Percentiles rank a stretch among this genome's conserved stretches.
Conservation (phyloP, 2,113 vertebrate genomes). For the Otis tarda region DNA sequence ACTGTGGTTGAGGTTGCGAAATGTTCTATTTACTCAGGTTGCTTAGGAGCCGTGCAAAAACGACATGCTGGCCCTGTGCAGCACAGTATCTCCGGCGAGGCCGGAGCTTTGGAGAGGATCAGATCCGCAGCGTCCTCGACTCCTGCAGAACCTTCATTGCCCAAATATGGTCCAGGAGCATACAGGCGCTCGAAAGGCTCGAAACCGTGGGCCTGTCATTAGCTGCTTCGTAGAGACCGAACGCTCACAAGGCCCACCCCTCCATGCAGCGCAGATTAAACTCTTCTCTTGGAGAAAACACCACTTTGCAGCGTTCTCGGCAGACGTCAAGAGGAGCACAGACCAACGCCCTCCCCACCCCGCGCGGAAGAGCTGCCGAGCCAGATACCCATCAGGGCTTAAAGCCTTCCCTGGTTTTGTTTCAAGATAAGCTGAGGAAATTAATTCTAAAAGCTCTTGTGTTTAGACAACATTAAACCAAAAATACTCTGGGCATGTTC, state of each 20-base stretch:
- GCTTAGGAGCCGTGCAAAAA: neutral
- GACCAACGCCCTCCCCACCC: neutral
- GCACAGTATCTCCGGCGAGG: neutral
- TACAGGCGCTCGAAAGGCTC: neutral
- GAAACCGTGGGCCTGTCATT: rapidly evolving
- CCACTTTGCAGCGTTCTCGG: neutral
- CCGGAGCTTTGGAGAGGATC: neutral
- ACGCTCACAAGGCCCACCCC: neutral
- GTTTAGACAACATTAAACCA: neutral
- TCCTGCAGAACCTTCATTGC: neutral
- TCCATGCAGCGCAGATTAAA: rapidly evolving
- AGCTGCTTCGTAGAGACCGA: rapidly evolving
- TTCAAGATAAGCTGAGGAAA: neutral
- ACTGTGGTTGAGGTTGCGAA: neutral
- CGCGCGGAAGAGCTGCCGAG: neutral
- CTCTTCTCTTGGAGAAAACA: neutral
- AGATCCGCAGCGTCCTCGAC: neutral
- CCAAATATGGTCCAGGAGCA: constrained; percentile 21
- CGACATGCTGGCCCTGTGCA: neutral
- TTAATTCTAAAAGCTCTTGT: neutral
- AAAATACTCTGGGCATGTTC: neutral
- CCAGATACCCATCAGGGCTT: neutral
- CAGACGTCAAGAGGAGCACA: neutral
- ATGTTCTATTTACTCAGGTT: constrained; percentile 34
- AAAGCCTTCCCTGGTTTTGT: rapidly evolving